phyloP scores from a whole-genome alignment of 2,797 vertebrate species.

The Melanotaenia parkinsoni region DNA sequence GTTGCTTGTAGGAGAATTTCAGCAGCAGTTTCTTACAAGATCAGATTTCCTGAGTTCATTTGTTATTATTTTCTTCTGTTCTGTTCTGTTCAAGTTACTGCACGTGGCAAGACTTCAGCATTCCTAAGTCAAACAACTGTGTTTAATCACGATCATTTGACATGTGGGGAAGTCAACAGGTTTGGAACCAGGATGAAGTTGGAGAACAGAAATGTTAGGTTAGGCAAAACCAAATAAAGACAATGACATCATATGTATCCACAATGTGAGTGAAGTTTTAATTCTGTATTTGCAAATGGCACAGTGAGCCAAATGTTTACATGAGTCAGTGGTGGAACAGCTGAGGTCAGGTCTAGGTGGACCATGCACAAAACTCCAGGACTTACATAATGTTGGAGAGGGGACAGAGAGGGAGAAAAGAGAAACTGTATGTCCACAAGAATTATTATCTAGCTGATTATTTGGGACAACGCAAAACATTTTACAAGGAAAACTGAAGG shows the following conservation, averaged over 20 bases:
- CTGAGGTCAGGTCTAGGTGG: slow-evolving; percentile 66
- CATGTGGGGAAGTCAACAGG: slow-evolving; percentile 4
- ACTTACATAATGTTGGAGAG: slow-evolving; percentile 41
- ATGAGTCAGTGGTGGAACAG: slow-evolving; percentile 48
- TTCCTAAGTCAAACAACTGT: slow-evolving; percentile 1
- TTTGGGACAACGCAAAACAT: not conserved
- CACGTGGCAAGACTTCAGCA: not conserved
- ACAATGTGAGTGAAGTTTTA: slow-evolving; percentile 13
- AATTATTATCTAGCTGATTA: not conserved
- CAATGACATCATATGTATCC: slow-evolving; percentile 8
- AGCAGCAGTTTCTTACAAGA: not conserved
- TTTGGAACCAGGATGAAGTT: not conserved
- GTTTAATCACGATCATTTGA: not conserved
- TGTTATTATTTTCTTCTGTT: not conserved
- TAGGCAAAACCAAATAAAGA: slow-evolving; percentile 15
- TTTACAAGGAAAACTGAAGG: not conserved
- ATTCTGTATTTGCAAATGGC: slow-evolving; percentile 13
- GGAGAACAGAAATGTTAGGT: not conserved
- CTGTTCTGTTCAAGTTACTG: not conserved
- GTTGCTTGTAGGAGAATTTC: not conserved
- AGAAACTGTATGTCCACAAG: not conserved
- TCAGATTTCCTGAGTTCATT: not conserved
- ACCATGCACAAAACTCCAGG: slow-evolving; percentile 37
- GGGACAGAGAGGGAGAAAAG: not conserved
- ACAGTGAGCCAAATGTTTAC: slow-evolving; percentile 57